Percentiles rank a stretch among this genome's conserved stretches.
Conservation (phyloP, 2,113 vertebrate species). For the Forbesichthys agassizii region DNA sequence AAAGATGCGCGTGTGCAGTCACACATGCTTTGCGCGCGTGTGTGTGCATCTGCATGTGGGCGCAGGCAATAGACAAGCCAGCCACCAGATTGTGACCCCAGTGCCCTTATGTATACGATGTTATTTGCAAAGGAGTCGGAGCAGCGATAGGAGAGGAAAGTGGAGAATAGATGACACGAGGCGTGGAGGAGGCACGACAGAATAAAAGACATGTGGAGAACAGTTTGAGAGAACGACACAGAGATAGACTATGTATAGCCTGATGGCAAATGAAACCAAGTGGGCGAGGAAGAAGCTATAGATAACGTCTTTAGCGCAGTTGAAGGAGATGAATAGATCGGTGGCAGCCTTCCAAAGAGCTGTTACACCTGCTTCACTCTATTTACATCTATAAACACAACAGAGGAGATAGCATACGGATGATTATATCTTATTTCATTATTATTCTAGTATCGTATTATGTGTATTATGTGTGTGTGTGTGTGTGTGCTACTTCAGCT, state of each 20-base stretch:
- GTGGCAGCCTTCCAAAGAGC: constrained; percentile 40
- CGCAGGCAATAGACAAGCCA: constrained; percentile 8
- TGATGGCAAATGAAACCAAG: too few relatives aligned
- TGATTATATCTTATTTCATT: constrained; percentile 3
- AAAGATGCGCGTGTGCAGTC: not conserved
- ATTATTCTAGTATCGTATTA: too few relatives aligned
- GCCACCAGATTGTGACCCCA: constrained; percentile 9
- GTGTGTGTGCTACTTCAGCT: too few relatives aligned
- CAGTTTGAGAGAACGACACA: not conserved
- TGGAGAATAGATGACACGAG: not conserved
- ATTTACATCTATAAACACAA: constrained; percentile 25
- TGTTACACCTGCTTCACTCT: constrained; percentile 16
- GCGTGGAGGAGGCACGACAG: not conserved
- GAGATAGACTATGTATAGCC: not conserved
- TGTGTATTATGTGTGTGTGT: too few relatives aligned
- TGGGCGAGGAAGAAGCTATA: not conserved
- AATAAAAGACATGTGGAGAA: not conserved
- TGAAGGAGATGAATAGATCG: constrained; percentile 14
- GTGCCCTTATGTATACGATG: constrained; percentile 4
- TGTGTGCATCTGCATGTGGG: not conserved
- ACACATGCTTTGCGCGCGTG: not conserved
- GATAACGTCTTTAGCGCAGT: constrained; percentile 24
- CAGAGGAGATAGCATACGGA: constrained; percentile 29
- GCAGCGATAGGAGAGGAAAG: not conserved
- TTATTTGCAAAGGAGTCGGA: constrained; percentile 29